A percentile compares a stretch with the other conserved stretches of the same genome.
phyloP scores from a whole-genome alignment of 2,797 vertebrate genomes.

The Chrosomus eos region DNA sequence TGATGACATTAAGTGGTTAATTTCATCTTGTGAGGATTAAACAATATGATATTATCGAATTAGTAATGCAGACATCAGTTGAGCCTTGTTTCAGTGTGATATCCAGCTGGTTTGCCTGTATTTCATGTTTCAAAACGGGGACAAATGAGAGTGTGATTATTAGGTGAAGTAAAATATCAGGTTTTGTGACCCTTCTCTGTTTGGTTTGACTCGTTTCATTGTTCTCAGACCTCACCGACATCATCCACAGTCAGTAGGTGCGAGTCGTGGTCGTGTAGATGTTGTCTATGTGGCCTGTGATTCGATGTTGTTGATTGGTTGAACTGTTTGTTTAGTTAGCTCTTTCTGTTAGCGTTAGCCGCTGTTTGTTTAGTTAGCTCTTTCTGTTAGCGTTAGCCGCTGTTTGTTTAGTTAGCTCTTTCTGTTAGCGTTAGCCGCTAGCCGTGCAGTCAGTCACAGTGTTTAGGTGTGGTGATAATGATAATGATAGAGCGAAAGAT shows the following conservation, averaged over 20 bases:
- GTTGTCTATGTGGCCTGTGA: constrained; percentile 75
- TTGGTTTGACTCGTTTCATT: constrained; percentile 45
- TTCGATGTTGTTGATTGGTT: constrained; percentile 69
- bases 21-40: neutral
- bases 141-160: neutral
- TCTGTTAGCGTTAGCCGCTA: constrained; percentile 58
- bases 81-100: neutral
- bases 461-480: constrained; percentile 56
- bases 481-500: constrained; percentile 42
- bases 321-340: constrained; percentile 48
- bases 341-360: too few relatives aligned
- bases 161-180: constrained; percentile 39
- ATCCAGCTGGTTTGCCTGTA: constrained; percentile 1
- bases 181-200: constrained; percentile 25
- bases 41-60: neutral
- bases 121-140: neutral
- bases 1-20: constrained; percentile 8
- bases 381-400: constrained; percentile 57
- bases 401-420: constrained; percentile 47
- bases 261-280: constrained; percentile 75
- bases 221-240: constrained; percentile 65
- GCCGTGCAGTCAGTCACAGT: constrained; percentile 61
- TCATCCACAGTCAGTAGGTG: constrained; percentile 78
- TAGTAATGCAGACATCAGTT: neutral
- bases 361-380: constrained; percentile 1